Evolutionary conservation across 2,888 invertebrate species (phyloP).

Genomic region (Agrilus mali): DNA sequence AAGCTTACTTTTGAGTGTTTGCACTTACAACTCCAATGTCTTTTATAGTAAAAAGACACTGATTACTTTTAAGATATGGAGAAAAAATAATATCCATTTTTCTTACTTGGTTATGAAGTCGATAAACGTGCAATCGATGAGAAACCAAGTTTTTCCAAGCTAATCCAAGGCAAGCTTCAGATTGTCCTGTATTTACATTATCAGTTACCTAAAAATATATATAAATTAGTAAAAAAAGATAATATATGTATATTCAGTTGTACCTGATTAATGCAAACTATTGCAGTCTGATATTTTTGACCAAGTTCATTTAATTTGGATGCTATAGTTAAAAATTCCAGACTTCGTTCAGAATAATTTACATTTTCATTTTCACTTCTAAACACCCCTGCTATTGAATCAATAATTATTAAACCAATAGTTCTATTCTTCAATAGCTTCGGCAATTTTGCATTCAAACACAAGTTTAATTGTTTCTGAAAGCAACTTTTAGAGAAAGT

Average conservation of each 20-base stretch:
- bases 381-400: slow-evolving; percentile 63
- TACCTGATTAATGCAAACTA: slow-evolving; percentile 65
- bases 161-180: slow-evolving; percentile 48
- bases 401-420: slow-evolving; percentile 54
- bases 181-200: slow-evolving; percentile 23
- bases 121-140: slow-evolving; percentile 40
- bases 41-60: slow-evolving; percentile 39
- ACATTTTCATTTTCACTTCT: slow-evolving; percentile 39
- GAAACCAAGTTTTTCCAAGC: slow-evolving; percentile 55
- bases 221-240: slow-evolving; percentile 3
- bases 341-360: slow-evolving; percentile 37
- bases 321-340: slow-evolving; percentile 44
- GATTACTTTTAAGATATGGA: slow-evolving; percentile 39
- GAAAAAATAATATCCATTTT: slow-evolving; percentile 44
- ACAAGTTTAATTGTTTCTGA: slow-evolving; percentile 42
- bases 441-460: slow-evolving; percentile 41
- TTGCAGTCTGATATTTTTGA: slow-evolving; percentile 39
- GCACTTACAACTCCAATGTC: slow-evolving; percentile 25
- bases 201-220: slow-evolving; percentile 28
- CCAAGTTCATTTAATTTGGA: slow-evolving; percentile 42
- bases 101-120: slow-evolving; percentile 24
- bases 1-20: neutral
- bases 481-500: slow-evolving; percentile 13
- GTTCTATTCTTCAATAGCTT: slow-evolving; percentile 36
- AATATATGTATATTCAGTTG: neutral